Base-by-base conservation (phyloP, 2,113 vertebrate genomes). In the Lamprologus tigripictilis region DNA sequence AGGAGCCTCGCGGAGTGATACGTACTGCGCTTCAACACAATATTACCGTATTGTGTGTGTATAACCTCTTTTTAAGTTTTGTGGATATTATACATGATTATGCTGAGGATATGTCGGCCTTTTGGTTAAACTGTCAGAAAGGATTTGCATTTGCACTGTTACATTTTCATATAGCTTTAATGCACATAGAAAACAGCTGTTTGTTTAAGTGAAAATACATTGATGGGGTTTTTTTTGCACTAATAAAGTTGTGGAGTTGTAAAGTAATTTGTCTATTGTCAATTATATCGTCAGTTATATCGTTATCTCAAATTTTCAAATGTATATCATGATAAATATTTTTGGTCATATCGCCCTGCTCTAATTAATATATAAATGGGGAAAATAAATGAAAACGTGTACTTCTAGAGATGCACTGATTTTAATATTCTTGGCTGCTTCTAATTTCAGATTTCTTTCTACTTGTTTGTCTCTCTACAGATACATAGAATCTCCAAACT, bases 161-260 rank as follows among this genome's bases (percentile, higher is more conserved):
- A 54, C 1, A 12, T 54, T 54, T 54, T 54, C 11, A 54, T 54
- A 54, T 54, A 53, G 0, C 51, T n/a, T 53, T 1, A n/a, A 53
- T 53, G 51, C 19, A 53, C 19, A n/a, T 53, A 53, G 9, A 53
- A 53, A 53, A 53, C 49, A 53, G 9, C 2, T 53, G 49, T n/a
- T 10, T 53, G 49, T n/a, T 53, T 1, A 53, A 53, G 19, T 10
- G 19, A n/a, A 53, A 53, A 53, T 53, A 53, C 49, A 53, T 10
- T 53, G 19, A 53, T n/a, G 49, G 9, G 1, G 0, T 1, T n/a
- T n/a, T 53, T 5, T 53, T n/a, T 51, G 5, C 19, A 53, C 19
- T 21, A 21, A 53, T 53, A 11, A 53, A 54, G n/a, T 54, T 21
- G 51, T 21, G 5, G 51, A 54, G 51, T 54, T 54, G 1, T 54